Base-by-base conservation (phyloP, 1,140 invertebrate species). In the Diprion similis region DNA sequence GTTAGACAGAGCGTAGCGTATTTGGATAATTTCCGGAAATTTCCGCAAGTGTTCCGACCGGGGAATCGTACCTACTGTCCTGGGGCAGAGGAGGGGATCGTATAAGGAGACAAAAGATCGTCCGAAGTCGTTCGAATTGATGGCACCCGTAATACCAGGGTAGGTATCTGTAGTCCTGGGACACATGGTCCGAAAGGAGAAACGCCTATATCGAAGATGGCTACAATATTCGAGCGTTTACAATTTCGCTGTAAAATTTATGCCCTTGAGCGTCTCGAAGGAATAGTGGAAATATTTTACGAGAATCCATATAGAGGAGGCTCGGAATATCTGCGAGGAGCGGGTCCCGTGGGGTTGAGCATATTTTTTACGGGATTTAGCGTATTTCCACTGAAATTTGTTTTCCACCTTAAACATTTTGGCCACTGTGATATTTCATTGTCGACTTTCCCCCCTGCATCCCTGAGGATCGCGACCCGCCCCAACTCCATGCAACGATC, bases 341-440 rank as follows among this genome's bases (percentile, higher is more conserved):
- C n/a, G 11, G 11, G 11, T 59, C 51, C 51, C 51, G 51, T 9
- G 51, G 51, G 51, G 8, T 13, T 59, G n/a, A 59, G n/a, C 51
- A 59, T 59, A 59, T 59, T 59, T 59, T 59, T 59, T 59, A 59
- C 51, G 51, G 51, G 51, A 59, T 59, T 59, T 59, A 59, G 51
- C 51, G 51, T 59, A 59, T 59, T 59, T 59, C 51, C 51, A 59
- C 51, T 59, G 51, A 59, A 59, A 59, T 59, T 59, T 59, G 51
- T 59, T 59, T 59, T 59, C 51, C n/a, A 59, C 51, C 51, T 59
- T 59, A 59, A 59, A 59, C 51, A 59, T 59, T 59, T 59, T 9
- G 51, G 51, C 51, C 51, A 59, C 51, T 59, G 51, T 59, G 51
- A 59, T 59, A 59, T 59, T 59, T 59, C 51, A 59, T 59, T 59